phyloP scores from a whole-genome alignment of 1,140 invertebrate species.

The Wiebesia pumilae region DNA sequence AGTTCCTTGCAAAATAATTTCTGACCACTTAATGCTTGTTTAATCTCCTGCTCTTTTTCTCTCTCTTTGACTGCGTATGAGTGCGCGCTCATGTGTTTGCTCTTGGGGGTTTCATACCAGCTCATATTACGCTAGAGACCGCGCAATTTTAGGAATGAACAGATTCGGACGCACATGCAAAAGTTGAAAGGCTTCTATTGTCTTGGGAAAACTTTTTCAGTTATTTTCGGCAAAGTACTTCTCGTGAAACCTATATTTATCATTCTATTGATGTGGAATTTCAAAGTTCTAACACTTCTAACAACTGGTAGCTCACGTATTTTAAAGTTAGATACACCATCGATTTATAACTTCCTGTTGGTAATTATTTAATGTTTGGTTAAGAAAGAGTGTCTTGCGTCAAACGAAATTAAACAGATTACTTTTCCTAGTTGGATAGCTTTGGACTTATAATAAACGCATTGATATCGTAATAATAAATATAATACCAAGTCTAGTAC shows the following conservation, averaged over 20 bases:
- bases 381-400: too few relatives aligned
- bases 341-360: too few relatives aligned
- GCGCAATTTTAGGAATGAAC: background rate
- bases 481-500: too few relatives aligned
- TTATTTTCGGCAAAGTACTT: slow-evolving; percentile 4
- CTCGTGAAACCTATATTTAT: background rate
- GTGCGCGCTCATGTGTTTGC: too few relatives aligned
- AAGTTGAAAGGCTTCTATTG: background rate
- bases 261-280: background rate
- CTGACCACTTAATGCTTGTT: slow-evolving; percentile 1
- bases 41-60: background rate
- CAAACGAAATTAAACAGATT: too few relatives aligned
- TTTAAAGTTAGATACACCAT: background rate
- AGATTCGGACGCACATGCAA: background rate
- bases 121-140: background rate
- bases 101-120: background rate
- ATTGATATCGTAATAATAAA: too few relatives aligned
- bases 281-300: background rate
- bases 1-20: background rate
- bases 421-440: too few relatives aligned
- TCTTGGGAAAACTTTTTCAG: background rate
- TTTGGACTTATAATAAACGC: too few relatives aligned
- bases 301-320: background rate
- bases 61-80: background rate
- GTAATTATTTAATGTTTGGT: too few relatives aligned